phyloP scores from a whole-genome alignment of 2,797 vertebrate species.

The Lutjanus argentimaculatus region DNA sequence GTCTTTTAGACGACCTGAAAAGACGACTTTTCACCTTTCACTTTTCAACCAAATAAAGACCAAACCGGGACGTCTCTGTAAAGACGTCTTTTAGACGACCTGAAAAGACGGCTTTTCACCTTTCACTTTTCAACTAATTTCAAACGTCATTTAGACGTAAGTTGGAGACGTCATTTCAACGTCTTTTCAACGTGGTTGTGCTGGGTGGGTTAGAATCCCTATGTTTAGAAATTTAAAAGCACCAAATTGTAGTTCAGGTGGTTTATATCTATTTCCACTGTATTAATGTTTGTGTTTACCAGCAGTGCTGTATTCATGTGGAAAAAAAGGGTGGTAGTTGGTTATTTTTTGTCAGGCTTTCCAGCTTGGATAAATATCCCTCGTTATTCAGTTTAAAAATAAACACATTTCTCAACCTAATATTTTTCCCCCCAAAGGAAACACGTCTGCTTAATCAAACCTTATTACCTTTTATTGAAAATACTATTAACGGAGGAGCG shows the following conservation, averaged over 20 bases:
- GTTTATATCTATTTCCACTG: slow-evolving; percentile 42
- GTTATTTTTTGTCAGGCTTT: slow-evolving; percentile 21
- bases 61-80: too few species aligned
- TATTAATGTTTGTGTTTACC: slow-evolving; percentile 40
- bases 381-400: slow-evolving; percentile 66
- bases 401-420: slow-evolving; percentile 75
- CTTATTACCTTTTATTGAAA: slow-evolving; percentile 80
- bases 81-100: too few species aligned
- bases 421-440: slow-evolving; percentile 68
- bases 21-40: too few species aligned
- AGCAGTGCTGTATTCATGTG: slow-evolving; percentile 17
- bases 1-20: too few species aligned
- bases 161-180: too few species aligned
- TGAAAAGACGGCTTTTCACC: too few species aligned
- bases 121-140: too few species aligned
- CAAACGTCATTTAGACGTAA: too few species aligned
- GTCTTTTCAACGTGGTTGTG: too few species aligned
- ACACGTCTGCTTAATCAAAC: slow-evolving; percentile 71
- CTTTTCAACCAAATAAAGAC: too few species aligned
- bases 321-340: not conserved
- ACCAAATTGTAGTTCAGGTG: slow-evolving; percentile 51
- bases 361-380: slow-evolving; percentile 54
- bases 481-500: slow-evolving; percentile 73
- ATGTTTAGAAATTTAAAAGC: slow-evolving; percentile 52
- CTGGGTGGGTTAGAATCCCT: slow-evolving; percentile 79